Percentiles rank a stretch among this genome's conserved stretches.
These are phyloP conservation scores for Lasioglossum calceatum DNA, from an alignment of 2,888 invertebrate species.

Conservation along the genomic window DNA sequence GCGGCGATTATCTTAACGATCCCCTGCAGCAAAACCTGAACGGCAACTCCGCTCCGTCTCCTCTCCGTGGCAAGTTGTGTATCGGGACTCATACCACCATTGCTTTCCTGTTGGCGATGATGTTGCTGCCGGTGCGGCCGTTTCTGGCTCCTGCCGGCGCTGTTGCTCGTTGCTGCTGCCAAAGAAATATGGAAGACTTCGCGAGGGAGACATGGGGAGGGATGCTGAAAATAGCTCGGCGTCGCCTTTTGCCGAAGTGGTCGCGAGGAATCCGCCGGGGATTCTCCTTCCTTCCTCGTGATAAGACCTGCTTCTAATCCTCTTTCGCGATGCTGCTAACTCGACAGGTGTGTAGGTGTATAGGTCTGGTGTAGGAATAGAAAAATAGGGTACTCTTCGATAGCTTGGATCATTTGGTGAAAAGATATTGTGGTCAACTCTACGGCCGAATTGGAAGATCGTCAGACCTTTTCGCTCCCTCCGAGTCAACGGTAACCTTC, in stretches of 20 bases:
- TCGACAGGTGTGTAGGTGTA: constrained; percentile 16
- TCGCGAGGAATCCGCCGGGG: constrained; percentile 24
- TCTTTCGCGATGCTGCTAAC: background rate
- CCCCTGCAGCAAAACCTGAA: constrained; percentile 84
- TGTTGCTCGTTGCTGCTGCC: constrained; percentile 63
- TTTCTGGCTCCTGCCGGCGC: constrained; percentile 51
- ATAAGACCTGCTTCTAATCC: background rate
- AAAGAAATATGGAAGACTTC: constrained; percentile 60
- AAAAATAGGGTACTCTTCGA: background rate
- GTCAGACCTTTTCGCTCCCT: constrained; percentile 14
- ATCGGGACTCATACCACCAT: constrained; percentile 33
- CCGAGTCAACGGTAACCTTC: constrained; percentile 53
- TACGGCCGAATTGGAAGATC: background rate
- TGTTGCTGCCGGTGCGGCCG: constrained; percentile 58
- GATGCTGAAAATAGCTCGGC: constrained; percentile 72
- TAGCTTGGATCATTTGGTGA: background rate
- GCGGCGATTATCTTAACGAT: constrained; percentile 84
- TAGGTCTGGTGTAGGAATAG: background rate
- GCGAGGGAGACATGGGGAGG: constrained; percentile 45
- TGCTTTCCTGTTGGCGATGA: constrained; percentile 53
- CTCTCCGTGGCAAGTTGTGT: constrained; percentile 49
- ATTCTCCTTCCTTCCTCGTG: constrained; percentile 41
- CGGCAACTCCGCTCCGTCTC: constrained; percentile 81
- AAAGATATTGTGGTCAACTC: background rate
- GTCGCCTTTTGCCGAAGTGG: constrained; percentile 21